A percentile compares a stretch with the other conserved stretches of the same genome.
Evolutionary conservation across 2,113 vertebrate genomes (phyloP).

Genomic region (Otus sunia): DNA sequence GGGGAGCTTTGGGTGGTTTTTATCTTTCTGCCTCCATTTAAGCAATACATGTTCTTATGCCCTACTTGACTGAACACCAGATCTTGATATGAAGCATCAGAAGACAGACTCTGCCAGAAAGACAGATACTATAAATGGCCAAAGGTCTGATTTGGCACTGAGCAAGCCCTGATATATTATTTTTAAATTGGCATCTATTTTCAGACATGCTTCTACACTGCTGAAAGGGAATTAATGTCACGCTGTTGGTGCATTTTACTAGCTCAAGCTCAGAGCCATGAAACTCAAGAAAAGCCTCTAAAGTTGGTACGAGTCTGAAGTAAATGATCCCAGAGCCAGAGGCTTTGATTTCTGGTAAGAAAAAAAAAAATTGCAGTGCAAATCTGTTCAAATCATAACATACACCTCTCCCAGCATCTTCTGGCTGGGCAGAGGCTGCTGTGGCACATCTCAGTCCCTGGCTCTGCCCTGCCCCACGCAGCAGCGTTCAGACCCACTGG

Average conservation of each 20-base stretch:
- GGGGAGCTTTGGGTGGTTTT: background rate
- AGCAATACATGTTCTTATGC: background rate
- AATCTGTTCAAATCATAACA: accelerated
- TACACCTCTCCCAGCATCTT: background rate
- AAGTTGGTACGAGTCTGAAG: background rate
- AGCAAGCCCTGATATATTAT: constrained; percentile 14
- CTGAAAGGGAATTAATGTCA: constrained; percentile 33
- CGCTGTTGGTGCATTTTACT: background rate
- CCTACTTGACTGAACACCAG: constrained; percentile 22
- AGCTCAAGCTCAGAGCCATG: background rate
- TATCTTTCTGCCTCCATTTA: background rate
- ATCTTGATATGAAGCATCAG: constrained; percentile 19
- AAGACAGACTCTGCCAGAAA: constrained; percentile 16
- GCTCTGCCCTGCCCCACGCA: background rate
- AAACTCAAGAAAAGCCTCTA: background rate
- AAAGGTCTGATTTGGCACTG: constrained; percentile 40
- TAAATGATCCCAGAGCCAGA: background rate
- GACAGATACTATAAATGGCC: constrained; percentile 42
- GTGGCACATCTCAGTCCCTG: background rate
- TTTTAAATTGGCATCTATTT: constrained; percentile 52
- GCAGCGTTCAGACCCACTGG: background rate
- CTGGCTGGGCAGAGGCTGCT: background rate
- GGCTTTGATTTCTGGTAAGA: background rate
- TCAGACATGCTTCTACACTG: background rate
- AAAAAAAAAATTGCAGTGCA: background rate